Conservation (phyloP, 2,797 vertebrate genomes). For the Leptodactylus fallax region DNA sequence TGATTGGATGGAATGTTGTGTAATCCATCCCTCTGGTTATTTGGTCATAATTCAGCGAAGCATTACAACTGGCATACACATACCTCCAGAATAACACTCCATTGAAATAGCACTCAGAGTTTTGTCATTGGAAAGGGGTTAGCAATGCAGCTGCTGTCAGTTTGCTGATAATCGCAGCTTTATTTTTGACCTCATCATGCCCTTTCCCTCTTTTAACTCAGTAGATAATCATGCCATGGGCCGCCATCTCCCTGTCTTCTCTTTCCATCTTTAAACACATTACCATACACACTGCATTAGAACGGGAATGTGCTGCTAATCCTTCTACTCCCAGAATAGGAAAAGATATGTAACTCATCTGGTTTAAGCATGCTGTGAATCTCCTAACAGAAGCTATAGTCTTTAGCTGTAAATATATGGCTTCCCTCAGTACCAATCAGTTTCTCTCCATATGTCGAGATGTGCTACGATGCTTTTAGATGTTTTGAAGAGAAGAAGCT, state of each 20-base stretch:
- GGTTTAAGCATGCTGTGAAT: constrained; percentile 58
- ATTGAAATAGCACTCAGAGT: constrained; percentile 54
- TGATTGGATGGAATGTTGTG: constrained; percentile 21
- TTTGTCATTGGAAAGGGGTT: constrained; percentile 43
- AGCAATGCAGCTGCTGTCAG: constrained; percentile 41
- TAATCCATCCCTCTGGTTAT: neutral
- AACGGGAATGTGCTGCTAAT: constrained; percentile 59
- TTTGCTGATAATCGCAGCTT: constrained; percentile 50
- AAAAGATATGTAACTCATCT: constrained; percentile 63
- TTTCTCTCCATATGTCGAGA: constrained; percentile 44
- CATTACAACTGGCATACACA: constrained; percentile 29
- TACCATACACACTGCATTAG: constrained; percentile 57
- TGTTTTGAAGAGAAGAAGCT: constrained; percentile 5
- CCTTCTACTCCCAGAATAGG: constrained; percentile 61
- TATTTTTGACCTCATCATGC: constrained; percentile 52
- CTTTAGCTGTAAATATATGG: constrained; percentile 61
- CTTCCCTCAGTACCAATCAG: constrained; percentile 32
- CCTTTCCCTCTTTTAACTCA: constrained; percentile 58
- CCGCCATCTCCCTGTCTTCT: constrained; percentile 48
- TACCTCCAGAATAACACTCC: constrained; percentile 39
- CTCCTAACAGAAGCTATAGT: constrained; percentile 59
- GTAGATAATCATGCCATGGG: constrained; percentile 58
- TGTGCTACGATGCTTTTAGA: constrained; percentile 1
- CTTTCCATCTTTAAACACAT: constrained; percentile 64
- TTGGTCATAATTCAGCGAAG: constrained; percentile 21